Evolutionary conservation across 2,888 invertebrate genomes (phyloP).

Genomic region (Acleris cristana): DNA sequence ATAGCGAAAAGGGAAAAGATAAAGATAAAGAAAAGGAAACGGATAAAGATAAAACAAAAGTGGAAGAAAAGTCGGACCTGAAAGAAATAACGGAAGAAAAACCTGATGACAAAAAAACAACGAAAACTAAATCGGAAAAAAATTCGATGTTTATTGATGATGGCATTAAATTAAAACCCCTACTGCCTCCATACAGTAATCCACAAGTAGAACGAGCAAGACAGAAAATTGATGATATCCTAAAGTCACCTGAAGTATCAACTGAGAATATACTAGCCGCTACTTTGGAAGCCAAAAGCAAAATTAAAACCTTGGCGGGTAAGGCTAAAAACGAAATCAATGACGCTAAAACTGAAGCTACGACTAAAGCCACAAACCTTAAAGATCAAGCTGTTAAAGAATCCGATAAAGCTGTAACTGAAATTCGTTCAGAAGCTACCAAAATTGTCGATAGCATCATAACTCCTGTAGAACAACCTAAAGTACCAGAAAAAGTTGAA

Average conservation of each 20-base stretch:
- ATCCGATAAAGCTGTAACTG: constrained; percentile 56
- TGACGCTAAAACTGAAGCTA: constrained; percentile 57
- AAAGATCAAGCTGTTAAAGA: constrained; percentile 53
- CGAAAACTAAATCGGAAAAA: constrained; percentile 53
- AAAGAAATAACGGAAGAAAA: constrained; percentile 48
- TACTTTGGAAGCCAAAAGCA: constrained; percentile 53
- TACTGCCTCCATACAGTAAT: constrained; percentile 77
- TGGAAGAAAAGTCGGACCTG: constrained; percentile 14
- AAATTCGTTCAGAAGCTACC: constrained; percentile 69
- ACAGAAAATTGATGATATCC: constrained; percentile 76
- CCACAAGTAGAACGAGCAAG: constrained; percentile 77
- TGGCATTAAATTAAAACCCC: constrained; percentile 66
- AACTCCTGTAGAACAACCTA: constrained; percentile 75
- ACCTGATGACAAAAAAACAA: constrained; percentile 58
- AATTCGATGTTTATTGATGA: constrained; percentile 62
- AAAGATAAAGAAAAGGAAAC: constrained; percentile 39
- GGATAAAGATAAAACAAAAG: constrained; percentile 29
- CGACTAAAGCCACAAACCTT: constrained; percentile 56
- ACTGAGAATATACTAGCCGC: constrained; percentile 71
- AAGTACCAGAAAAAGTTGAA: constrained; percentile 51
- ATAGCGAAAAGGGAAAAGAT: constrained; percentile 31
- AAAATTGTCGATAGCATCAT: constrained; percentile 77
- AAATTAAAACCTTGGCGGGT: constrained; percentile 56
- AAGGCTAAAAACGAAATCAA: constrained; percentile 61
- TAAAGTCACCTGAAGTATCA: constrained; percentile 78